Evolutionary conservation across 2,797 vertebrate genomes (phyloP), one percentile per base, ranked within the genome.

Genomic region (Anisognathus igniventris): DNA sequence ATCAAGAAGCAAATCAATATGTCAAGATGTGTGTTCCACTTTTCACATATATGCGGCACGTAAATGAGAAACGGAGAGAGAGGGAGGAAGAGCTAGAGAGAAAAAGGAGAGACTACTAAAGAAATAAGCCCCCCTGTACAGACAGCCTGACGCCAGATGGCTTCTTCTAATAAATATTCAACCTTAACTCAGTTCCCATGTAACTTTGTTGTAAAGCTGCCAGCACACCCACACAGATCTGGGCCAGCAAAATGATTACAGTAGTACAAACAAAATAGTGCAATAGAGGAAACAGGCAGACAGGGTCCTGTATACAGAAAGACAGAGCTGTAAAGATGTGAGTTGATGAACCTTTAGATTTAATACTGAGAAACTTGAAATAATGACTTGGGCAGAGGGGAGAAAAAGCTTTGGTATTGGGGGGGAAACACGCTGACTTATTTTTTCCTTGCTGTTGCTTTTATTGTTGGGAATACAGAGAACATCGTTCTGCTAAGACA

Each of bases 101-200:
- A 97, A 97, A 98, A 98, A 98, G 95, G 98, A 98, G 98, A 98
- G 98, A 98, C 98, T 99, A 98, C 98, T 98, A 98, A 98, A 98
- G 98, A 98, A 98, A 98, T 98, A 98, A 97, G 98, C 98, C 98
- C 98, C 98, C 98, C 98, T 96, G 98, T 98, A 98, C 99, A 99
- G 99, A 99, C 99, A 99, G 98, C 98, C 98, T 98, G 99, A 99
- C 99, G 99, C 99, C 99, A 99, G 99, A 99, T 99, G 99, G 99
- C 99, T 99, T 99, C 98, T 99, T 99, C 99, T 99, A 99, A 99
- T 99, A 99, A 99, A 99, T 99, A 99, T 99, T 99, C 99, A 99
- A 99, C 99, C 99, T 99, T 99, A 99, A 99, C 99, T 99, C 98
- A 98, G 98, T 99, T 99, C 99, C 99, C 99, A 99, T 99, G 99